Evolutionary conservation across 2,888 invertebrate genomes (phyloP), one percentile per base, ranked within the genome.

Genomic region (Schizotus pectinicornis): DNA sequence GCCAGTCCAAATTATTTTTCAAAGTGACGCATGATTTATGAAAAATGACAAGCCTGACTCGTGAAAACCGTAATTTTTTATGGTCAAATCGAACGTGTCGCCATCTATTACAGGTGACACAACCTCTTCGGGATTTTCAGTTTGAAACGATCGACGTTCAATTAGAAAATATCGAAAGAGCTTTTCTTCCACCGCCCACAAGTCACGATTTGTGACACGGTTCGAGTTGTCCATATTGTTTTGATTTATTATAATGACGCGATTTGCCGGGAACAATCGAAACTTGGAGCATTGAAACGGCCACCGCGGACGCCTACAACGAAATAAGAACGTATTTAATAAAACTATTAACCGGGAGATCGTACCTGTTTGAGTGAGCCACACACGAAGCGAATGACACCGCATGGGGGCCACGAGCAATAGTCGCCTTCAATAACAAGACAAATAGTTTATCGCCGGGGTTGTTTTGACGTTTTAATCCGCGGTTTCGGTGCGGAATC

Each of bases 161-260:
- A 35, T 48, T n/a, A 12, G 7, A 41, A 41, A 7, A 8, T 32
- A 43, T 32, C 33, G 43, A 33, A 33, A 43, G 22, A 33, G 45
- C 33, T 34, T 6, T 33, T n/a, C 32, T 45, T 8, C 32, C 43
- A 7, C 12, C 33, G 9, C 7, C 14, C 30, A 35, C 46, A 35
- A 45, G 42, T 42, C 22, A 22, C 22, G 22, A 22, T 22, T n/a
- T 22, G 22, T 22, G 45, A 13, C 14, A 3, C 35, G 33, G 13
- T 46, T 46, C 35, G 36, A 31, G 12, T 22, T 14, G 30, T 36
- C 14, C 51, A 34, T 52, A 36, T 45, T 35, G 35, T 38, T 46
- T 46, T 53, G 38, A 46, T 53, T 53, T 53, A 45, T 53, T 53
- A 33, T 43, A 13, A 37, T 50, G 50, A 50, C 50, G 41, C 41